Conservation (phyloP, 2,113 vertebrate genomes). For the Panthera leo region DNA sequence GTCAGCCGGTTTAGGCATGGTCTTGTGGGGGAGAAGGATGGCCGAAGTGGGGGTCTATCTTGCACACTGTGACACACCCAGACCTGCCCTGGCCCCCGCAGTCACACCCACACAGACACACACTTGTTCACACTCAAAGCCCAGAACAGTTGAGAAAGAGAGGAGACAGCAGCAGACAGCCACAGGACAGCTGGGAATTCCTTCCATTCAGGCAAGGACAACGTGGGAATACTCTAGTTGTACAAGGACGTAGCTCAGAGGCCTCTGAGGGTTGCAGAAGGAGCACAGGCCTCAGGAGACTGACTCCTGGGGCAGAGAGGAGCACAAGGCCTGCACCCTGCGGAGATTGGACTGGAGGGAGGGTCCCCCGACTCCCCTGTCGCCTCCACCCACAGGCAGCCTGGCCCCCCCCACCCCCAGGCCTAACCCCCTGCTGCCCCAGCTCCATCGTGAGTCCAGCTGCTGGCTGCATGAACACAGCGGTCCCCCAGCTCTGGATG, state of each 20-base stretch:
- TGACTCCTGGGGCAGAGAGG: not conserved
- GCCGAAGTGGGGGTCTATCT: not conserved
- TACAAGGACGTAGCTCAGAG: not conserved
- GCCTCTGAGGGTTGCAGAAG: not conserved
- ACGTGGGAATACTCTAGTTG: not conserved
- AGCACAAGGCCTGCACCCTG: not conserved
- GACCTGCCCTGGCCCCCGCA: not conserved
- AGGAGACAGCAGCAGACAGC: not conserved
- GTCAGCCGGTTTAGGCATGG: not conserved
- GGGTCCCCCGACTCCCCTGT: not conserved
- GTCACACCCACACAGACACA: not conserved
- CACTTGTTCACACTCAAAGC: not conserved
- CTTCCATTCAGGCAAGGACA: not conserved
- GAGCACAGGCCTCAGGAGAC: not conserved
- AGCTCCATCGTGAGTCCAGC: not conserved
- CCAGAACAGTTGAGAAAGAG: not conserved
- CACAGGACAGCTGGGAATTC: not conserved
- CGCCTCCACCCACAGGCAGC: not conserved
- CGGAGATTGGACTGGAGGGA: not conserved
- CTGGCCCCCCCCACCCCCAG: fast-evolving
- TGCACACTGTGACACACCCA: not conserved
- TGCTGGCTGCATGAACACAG: constrained; percentile 36
- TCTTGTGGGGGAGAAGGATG: not conserved
- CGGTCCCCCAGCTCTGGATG: constrained; percentile 8
- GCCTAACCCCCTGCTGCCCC: not conserved